Conservation (phyloP, 2,113 vertebrate genomes). For the Vidua macroura region DNA sequence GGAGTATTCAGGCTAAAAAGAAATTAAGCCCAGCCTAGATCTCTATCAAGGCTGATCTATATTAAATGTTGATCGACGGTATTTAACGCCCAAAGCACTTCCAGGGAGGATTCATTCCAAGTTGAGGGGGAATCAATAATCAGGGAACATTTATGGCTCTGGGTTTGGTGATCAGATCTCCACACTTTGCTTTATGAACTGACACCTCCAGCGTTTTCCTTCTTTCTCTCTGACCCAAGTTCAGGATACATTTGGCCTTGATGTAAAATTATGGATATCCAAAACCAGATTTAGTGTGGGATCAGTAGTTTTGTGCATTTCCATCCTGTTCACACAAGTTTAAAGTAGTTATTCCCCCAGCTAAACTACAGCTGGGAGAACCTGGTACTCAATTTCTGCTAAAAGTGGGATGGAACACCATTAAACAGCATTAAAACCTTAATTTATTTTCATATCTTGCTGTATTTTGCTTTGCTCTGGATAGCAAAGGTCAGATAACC, state of each 20-base stretch:
- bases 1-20: background rate
- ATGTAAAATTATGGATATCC: background rate
- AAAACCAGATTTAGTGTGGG: background rate
- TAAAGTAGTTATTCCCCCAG: background rate
- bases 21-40: background rate
- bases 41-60: background rate
- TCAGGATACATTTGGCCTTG: background rate
- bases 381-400: background rate
- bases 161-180: background rate
- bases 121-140: background rate
- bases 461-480: background rate
- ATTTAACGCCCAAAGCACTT: background rate
- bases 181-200: background rate
- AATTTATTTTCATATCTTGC: background rate
- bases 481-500: background rate
- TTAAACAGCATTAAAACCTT: background rate
- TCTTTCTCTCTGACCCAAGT: background rate
- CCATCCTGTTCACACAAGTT: background rate
- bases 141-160: background rate
- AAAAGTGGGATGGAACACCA: background rate
- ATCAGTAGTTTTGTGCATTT: background rate
- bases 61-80: constrained; percentile 4
- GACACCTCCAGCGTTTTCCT: background rate
- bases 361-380: background rate
- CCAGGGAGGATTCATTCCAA: background rate